Conservation (phyloP, 2,888 invertebrate species). For the Orthosia cruda region DNA sequence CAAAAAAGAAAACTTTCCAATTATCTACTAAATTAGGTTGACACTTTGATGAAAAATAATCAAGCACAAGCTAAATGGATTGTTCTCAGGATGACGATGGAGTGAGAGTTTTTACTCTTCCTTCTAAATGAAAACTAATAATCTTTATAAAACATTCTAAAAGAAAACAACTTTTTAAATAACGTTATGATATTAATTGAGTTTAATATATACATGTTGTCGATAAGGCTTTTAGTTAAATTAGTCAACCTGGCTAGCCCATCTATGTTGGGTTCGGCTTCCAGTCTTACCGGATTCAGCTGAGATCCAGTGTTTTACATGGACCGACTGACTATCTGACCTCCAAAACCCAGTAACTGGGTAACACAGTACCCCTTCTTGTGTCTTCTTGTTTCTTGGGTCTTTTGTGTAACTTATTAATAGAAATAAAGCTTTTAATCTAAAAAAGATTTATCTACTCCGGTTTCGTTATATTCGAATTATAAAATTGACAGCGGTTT, state of each 20-base stretch:
- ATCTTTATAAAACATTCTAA: slow-evolving; percentile 9
- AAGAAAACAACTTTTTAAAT: slow-evolving; percentile 38
- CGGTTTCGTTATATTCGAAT: no score
- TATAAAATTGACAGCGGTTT: no score
- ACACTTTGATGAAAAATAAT: slow-evolving; percentile 23
- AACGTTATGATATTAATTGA: slow-evolving; percentile 34
- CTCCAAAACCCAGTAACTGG: no score
- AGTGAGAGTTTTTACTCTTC: slow-evolving; percentile 9
- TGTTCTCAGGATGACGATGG: slow-evolving; percentile 24
- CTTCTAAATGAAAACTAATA: slow-evolving; percentile 17
- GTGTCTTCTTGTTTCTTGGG: no score
- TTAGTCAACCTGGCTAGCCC: no score
- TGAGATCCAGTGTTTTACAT: no score
- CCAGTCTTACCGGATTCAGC: no score
- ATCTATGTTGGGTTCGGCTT: no score
- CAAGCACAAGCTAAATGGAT: slow-evolving; percentile 25
- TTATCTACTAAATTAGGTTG: slow-evolving; percentile 4
- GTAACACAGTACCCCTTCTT: no score
- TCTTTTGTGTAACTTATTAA: no score
- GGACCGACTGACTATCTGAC: no score
- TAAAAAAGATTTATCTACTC: no score
- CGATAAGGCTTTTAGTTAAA: slow-evolving; percentile 38
- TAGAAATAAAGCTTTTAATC: slow-evolving; percentile 22
- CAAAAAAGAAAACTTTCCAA: not conserved
- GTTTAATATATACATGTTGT: slow-evolving; percentile 31